Percentiles rank a stretch among this genome's conserved stretches.
These are phyloP conservation scores for Callospermophilus lateralis DNA, from an alignment of 2,113 vertebrate species.

Conservation along the genomic window DNA sequence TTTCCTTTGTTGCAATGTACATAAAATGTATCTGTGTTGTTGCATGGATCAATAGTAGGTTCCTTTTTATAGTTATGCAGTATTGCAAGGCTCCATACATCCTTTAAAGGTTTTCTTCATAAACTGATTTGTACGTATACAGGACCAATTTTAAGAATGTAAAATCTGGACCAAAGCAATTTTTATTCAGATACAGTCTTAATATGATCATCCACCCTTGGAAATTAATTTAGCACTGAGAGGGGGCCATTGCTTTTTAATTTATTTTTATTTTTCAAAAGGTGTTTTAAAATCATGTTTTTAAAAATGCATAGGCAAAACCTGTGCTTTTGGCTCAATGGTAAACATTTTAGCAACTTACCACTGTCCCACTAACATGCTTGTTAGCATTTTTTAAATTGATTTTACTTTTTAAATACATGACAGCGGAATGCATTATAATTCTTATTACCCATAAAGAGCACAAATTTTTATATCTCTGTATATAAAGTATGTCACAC, in stretches of 20 bases:
- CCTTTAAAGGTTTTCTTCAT: background rate
- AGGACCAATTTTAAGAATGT: background rate
- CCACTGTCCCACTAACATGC: conserved; percentile 67
- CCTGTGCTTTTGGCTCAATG: background rate
- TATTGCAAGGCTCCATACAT: background rate
- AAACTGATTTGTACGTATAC: background rate
- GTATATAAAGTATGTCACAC: too few species aligned
- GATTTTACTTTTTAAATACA: too few species aligned
- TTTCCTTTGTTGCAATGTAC: background rate
- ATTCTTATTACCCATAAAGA: too few species aligned
- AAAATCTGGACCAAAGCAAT: background rate
- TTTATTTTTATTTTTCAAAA: conserved; percentile 21
- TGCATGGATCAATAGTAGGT: background rate
- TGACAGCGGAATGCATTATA: too few species aligned
- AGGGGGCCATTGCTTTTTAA: background rate
- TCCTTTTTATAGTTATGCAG: background rate
- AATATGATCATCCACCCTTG: background rate
- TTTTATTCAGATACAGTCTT: background rate
- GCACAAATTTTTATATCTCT: too few species aligned
- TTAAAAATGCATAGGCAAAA: background rate
- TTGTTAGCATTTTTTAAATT: too few species aligned
- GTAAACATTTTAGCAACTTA: conserved; percentile 78
- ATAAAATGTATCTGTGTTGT: background rate
- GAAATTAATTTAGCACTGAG: background rate
- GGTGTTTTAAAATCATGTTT: conserved; percentile 3